These are phyloP conservation scores for Tuberolachnus salignus DNA, from an alignment of 2,888 invertebrate species.

Conservation along the genomic window DNA sequence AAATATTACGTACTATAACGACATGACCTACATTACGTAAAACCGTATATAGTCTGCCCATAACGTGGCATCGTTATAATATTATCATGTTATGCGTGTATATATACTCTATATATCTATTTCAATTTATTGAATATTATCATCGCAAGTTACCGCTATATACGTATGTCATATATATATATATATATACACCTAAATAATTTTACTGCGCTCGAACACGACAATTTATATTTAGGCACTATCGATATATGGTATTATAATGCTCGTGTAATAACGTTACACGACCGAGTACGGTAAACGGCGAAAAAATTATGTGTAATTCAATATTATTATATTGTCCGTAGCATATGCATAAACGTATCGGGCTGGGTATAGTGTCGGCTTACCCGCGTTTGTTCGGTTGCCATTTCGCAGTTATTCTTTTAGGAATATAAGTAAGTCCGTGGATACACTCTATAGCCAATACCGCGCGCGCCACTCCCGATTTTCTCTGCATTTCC, in stretches of 20 bases:
- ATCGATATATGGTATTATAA: constrained; percentile 13
- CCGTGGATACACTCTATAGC: no score
- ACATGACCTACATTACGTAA: constrained; percentile 45
- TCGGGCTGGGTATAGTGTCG: no score
- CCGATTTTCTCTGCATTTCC: no score
- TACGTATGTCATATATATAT: no score
- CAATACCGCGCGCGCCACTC: no score
- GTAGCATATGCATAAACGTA: background rate
- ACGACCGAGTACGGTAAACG: background rate
- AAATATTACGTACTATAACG: constrained; percentile 19
- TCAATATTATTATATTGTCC: no score
- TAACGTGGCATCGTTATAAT: no score
- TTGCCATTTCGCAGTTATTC: no score
- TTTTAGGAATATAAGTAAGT: no score
- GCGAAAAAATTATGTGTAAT: background rate
- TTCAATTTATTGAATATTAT: constrained; percentile 53
- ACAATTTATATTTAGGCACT: background rate
- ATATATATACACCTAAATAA: background rate
- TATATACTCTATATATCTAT: constrained; percentile 7
- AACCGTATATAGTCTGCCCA: constrained; percentile 33
- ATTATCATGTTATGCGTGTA: no score
- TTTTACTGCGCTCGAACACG: constrained; percentile 45
- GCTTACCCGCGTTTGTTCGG: no score
- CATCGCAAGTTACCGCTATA: background rate
- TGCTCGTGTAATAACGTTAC: background rate